Base-by-base conservation (phyloP, 2,797 vertebrate genomes). In the Esox lucius region DNA sequence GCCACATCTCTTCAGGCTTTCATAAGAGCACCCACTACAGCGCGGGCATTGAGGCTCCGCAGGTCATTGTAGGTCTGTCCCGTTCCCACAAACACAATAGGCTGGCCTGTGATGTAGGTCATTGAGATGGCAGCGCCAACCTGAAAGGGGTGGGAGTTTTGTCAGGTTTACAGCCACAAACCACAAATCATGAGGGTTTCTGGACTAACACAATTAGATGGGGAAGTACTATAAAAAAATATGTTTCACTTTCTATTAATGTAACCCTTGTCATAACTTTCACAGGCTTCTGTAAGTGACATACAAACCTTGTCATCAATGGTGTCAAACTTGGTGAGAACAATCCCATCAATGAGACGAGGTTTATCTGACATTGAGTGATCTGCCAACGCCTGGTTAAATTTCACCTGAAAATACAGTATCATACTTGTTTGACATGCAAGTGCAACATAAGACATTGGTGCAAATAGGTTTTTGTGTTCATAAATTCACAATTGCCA, bases 61-160 rank as follows among this genome's bases (percentile, higher is more conserved):
- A 99, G 95, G 91, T 99, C 98, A 73, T 96, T 97, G 95, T 99
- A 99, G 66, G 98, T 99, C 88, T 99, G 98, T 83, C 98, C 98
- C 0, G 98, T 99, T 78, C 98, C 98, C 76, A 99, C 97, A 24
- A 99, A 99, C 84, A 99, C 96, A 0, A 99, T 99, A 53, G 98
- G 98, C 90, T 99, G 98, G 87, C 97, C 97, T 0, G 98, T 99
- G 93, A 97, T 99, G 94, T 99, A 99, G 5, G 98, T 98, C 98
- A 99, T 99, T 80, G 98, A 99, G 88, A 99, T 98, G 81, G 98
- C 98, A 3, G 98, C 98, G 0, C 98, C 98, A 0, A 99, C 98
- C 98, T 99, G 87, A 56, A 74, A 0, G 77, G 64, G 86, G 48
- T 66, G 68, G 9, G 76, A 9, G 9, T 3, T 70, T 12, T 6